Base-by-base conservation (phyloP, 2,797 vertebrate species). In the Cyprinella venusta region DNA sequence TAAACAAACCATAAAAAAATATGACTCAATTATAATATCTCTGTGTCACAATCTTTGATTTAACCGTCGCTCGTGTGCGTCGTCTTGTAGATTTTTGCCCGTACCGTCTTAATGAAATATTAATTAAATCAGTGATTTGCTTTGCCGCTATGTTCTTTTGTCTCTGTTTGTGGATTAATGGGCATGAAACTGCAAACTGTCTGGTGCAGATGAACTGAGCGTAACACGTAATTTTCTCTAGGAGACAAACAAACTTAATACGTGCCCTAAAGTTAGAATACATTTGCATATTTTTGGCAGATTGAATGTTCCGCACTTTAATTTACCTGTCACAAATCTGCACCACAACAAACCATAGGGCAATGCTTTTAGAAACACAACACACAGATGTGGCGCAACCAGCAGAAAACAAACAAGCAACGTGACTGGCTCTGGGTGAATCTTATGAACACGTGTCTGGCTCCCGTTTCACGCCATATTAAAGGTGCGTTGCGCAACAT, bases 291-390 rank as follows among this genome's bases (percentile, higher is more conserved):
- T 74, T 74, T 74, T 75, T 65, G 45, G 30, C 70, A 81, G 70
- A 75, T 52, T 65, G 71, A 64, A 81, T 30, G 45, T 63, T 81
- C 33, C 1, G 56, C 70, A n/a, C 70, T 72, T 81, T 81, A 74
- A 81, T 81, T 81, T 81, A 81, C 69, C 80, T 65, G 80, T 75
- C 80, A 75, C 30, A 75, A 30, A 81, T 81, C 33, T 75, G 70
- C 70, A 24, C 21, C 36, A 13, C 30, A 26, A 81, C 54, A 71
- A 71, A 71, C 68, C 13, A n/a, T 63, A 80, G 5, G 8, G 15
- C 75, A 63, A 1, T n/a, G 21, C 36, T 45, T 45, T 80, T n/a
- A 80, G 36, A 70, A 68, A 54, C 64, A 24, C 76, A 79, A 21
- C 24, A 45, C 26, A 2, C 59, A 5, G 36, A 76, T 40, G 54